Evolutionary conservation across 2,888 invertebrate genomes (phyloP).

Genomic region (Magallana nippona): DNA sequence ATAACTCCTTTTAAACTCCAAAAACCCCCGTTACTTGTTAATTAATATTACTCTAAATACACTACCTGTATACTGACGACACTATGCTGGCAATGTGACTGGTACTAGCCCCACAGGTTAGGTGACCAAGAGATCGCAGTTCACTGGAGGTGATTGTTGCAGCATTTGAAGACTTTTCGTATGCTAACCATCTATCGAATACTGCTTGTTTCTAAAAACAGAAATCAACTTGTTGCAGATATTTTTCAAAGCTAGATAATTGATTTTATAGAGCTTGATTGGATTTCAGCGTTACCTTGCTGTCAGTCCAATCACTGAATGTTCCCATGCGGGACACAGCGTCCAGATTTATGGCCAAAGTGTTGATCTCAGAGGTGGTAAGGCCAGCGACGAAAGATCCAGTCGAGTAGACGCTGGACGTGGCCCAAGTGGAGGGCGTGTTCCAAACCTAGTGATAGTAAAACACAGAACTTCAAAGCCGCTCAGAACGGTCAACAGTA

Average conservation of each 20-base stretch:
- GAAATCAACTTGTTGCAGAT: background rate
- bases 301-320: slow-evolving; percentile 57
- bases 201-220: slow-evolving; percentile 23
- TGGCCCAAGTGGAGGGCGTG: slow-evolving; percentile 52
- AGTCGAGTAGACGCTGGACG: slow-evolving; percentile 55
- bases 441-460: slow-evolving; percentile 57
- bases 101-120: slow-evolving; percentile 63
- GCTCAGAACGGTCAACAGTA: background rate
- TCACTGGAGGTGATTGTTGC: slow-evolving; percentile 57
- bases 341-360: slow-evolving; percentile 54
- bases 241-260: too few relatives aligned
- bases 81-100: slow-evolving; percentile 54
- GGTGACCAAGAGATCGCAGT: slow-evolving; percentile 59
- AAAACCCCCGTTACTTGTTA: background rate
- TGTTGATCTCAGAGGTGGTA: slow-evolving; percentile 53
- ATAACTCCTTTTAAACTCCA: too few relatives aligned
- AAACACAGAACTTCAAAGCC: background rate
- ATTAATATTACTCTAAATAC: background rate
- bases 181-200: slow-evolving; percentile 52
- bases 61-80: slow-evolving; percentile 59
- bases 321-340: slow-evolving; percentile 58
- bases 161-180: slow-evolving; percentile 51
- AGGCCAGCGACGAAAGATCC: slow-evolving; percentile 60
- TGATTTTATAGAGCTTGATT: too few relatives aligned
- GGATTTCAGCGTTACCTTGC: slow-evolving; percentile 48